These are phyloP conservation scores for Grantiella picta DNA, from an alignment of 2,113 vertebrate genomes.

Conservation along the genomic window DNA sequence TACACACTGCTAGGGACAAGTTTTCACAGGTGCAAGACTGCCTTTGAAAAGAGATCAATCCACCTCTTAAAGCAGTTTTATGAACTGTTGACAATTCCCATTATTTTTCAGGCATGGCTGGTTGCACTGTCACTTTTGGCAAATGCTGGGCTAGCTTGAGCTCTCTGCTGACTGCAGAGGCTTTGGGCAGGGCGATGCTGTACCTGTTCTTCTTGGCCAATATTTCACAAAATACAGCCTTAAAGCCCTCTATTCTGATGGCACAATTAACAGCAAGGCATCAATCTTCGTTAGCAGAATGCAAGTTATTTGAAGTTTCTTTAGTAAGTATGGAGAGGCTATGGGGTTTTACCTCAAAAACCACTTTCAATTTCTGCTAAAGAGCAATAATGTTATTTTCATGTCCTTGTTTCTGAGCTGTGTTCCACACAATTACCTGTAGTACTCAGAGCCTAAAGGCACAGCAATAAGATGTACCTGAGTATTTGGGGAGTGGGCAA, in stretches of 20 bases:
- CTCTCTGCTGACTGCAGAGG: not conserved
- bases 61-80: slow-evolving; percentile 28
- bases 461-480: not conserved
- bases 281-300: not conserved
- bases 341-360: not conserved
- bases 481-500: not conserved
- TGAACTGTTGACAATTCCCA: slow-evolving; percentile 50
- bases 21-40: slow-evolving; percentile 24
- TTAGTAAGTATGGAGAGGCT: not conserved
- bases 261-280: not conserved
- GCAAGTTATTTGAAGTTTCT: not conserved
- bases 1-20: not conserved
- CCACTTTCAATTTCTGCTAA: not conserved
- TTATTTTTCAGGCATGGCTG: slow-evolving; percentile 27
- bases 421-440: accelerated
- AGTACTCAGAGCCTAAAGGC: not conserved
- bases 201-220: not conserved
- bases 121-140: slow-evolving; percentile 5
- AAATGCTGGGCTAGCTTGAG: not conserved
- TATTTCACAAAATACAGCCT: not conserved
- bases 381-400: not conserved
- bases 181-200: not conserved
- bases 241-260: not conserved
- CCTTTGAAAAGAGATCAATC: slow-evolving; percentile 22
- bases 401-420: not conserved